Evolutionary conservation across 2,888 invertebrate genomes (phyloP), one percentile per base, ranked within the genome.

Genomic region (Watsonalla binaria): DNA sequence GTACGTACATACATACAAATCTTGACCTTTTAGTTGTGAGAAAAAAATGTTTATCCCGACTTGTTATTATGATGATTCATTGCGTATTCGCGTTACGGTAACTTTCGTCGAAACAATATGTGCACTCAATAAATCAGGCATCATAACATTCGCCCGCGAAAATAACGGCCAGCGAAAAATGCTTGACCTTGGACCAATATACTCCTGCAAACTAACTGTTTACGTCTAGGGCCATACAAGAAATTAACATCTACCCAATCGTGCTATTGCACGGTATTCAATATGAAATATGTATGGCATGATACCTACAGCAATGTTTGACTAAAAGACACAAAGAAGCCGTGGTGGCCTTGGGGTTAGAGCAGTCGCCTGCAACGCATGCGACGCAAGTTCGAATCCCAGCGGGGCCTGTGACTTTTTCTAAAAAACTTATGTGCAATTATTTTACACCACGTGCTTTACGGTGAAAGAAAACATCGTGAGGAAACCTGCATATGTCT

Each of bases 91-190:
- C 64, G 68, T 70, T 66, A 70, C 70, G 66, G 61, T 63, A 63
- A 72, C 70, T 78, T 72, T 75, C 75, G 70, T 66, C 70, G 74
- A 68, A 74, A 72, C 77, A 78, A 76, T 80, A 78, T 79, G 78
- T 76, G 73, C 76, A 78, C 70, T 72, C 76, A 61, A 84, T 86
- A 86, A 86, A 85, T 85, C 84, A 85, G 73, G 66, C 75, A 81
- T 78, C 77, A 78, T 82, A 84, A 84, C 82, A 84, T 79, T 82
- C 62, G 66, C 57, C 63, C 65, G 61, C 62, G 64, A 63, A 67
- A 74, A 74, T 79, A 76, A 79, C 76, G 72, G 70, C 68, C 55
- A 59, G 63, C 62, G 66, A 69, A 77, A 78, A 80, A 76, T 58
- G 60, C 57, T 56, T 62, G 74, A 68, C 78, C 78, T 78, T 78